phyloP scores from a whole-genome alignment of 2,888 invertebrate genomes.

The Stratiomys singularior region DNA sequence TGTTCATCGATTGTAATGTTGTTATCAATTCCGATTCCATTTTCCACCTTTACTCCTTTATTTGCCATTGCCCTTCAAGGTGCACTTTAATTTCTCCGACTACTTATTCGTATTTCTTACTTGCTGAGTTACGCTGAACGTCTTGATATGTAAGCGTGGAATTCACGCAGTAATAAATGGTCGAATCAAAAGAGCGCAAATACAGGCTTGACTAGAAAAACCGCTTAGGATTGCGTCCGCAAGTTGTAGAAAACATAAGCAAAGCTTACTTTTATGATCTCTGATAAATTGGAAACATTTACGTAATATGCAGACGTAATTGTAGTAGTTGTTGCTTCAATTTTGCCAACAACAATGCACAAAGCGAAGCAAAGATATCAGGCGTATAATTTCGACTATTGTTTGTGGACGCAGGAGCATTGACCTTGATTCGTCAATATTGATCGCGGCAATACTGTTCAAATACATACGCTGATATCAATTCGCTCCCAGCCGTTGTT shows the following conservation, averaged over 20 bases:
- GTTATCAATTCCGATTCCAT: no score
- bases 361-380: not conserved
- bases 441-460: not conserved
- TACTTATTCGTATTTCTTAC: no score
- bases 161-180: no score
- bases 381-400: slow-evolving; percentile 16
- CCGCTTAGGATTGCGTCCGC: not conserved
- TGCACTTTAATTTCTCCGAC: no score
- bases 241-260: not conserved
- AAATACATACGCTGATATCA: not conserved
- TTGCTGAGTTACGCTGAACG: no score
- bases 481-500: not conserved
- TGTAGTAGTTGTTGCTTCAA: not conserved
- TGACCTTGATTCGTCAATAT: slow-evolving; percentile 13
- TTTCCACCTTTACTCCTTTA: no score
- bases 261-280: not conserved
- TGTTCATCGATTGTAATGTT: no score
- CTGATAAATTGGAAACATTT: slow-evolving; percentile 16
- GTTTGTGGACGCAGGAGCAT: slow-evolving; percentile 6
- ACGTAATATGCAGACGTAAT: not conserved
- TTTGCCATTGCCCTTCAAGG: no score
- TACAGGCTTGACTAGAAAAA: not conserved
- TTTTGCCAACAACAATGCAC: not conserved
- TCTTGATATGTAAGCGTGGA: no score
- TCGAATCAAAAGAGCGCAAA: no score